Conservation (phyloP, 1,140 invertebrate species). For the Diplogasteroides magnus region DNA sequence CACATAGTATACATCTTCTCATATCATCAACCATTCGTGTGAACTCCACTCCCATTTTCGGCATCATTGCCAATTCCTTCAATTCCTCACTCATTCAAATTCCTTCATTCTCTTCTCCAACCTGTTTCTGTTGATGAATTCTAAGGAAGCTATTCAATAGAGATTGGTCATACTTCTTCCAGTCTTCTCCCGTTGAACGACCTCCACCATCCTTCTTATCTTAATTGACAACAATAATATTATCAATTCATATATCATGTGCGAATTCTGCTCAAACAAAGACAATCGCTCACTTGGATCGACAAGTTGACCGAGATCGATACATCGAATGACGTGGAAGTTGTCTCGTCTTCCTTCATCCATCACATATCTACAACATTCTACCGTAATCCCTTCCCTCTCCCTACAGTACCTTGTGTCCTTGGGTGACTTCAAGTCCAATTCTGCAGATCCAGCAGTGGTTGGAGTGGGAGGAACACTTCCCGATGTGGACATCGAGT, state of each 20-base stretch:
- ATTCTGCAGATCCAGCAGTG: no score
- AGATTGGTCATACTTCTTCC: constrained; percentile 11
- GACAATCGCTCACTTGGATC: not conserved
- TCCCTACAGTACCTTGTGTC: constrained; percentile 28
- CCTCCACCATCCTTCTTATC: not conserved
- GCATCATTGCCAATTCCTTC: constrained; percentile 1
- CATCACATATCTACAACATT: not conserved
- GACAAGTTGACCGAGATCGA: not conserved
- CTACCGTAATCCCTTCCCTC: constrained; percentile 1
- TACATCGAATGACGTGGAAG: not conserved
- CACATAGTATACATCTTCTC: not conserved
- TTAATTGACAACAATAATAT: not conserved
- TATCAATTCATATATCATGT: not conserved
- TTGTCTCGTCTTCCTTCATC: not conserved
- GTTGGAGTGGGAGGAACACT: no score
- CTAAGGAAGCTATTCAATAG: constrained; percentile 5
- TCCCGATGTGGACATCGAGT: no score
- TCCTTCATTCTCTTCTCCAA: not conserved
- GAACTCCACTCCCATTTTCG: constrained; percentile 19
- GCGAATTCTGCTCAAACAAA: no score
- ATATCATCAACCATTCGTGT: not conserved
- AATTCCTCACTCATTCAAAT: not conserved
- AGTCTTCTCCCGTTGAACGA: constrained; percentile 10
- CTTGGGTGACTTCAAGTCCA: no score
- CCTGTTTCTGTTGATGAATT: constrained; percentile 8